These are phyloP conservation scores for Axinella damicornis DNA, from an alignment of 37 sponge, comb jelly and placozoan species.

Conservation along the genomic window DNA sequence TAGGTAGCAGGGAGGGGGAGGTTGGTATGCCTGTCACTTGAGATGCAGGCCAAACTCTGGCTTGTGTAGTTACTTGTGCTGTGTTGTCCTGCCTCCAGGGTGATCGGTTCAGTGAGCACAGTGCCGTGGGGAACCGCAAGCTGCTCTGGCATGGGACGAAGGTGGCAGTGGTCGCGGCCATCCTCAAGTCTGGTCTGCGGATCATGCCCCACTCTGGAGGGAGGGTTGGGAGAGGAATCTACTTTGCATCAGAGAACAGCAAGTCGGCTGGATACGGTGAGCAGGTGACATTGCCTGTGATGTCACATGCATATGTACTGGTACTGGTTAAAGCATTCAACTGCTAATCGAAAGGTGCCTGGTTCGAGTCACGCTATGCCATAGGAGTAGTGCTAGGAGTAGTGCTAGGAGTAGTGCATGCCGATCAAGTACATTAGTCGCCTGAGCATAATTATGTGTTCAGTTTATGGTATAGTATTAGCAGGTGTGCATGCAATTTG, in stretches of 20 bases:
- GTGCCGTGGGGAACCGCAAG: slow-evolving; percentile 53
- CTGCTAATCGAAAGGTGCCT: no score
- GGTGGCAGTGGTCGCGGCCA: slow-evolving; percentile 95
- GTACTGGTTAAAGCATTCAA: no score
- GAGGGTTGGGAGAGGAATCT: slow-evolving; percentile 89
- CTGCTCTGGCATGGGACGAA: slow-evolving; percentile 96
- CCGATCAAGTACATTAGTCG: no score
- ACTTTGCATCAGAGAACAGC: slow-evolving; percentile 93
- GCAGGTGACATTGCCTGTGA: slow-evolving; percentile 2
- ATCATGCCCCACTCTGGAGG: slow-evolving; percentile 98
- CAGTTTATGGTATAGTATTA: no score
- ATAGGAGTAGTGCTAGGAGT: no score
- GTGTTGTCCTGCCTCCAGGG: slow-evolving; percentile 21
- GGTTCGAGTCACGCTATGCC: no score
- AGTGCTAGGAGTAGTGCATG: no score
- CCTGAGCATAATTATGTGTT: no score
- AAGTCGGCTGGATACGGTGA: slow-evolving; percentile 92
- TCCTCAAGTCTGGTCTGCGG: slow-evolving; percentile 83
- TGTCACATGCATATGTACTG: no score
- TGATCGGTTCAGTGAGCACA: slow-evolving; percentile 67
- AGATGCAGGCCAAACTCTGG: no score
- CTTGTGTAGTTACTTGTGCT: background rate
- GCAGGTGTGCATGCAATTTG: no score
- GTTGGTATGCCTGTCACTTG: slow-evolving; percentile 13
- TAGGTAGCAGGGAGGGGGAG: no score